A percentile compares a stretch with the other conserved stretches of the same genome.
Conservation (phyloP, 64 coral and sea anemone genomes). For the Orbicella faveolata region DNA sequence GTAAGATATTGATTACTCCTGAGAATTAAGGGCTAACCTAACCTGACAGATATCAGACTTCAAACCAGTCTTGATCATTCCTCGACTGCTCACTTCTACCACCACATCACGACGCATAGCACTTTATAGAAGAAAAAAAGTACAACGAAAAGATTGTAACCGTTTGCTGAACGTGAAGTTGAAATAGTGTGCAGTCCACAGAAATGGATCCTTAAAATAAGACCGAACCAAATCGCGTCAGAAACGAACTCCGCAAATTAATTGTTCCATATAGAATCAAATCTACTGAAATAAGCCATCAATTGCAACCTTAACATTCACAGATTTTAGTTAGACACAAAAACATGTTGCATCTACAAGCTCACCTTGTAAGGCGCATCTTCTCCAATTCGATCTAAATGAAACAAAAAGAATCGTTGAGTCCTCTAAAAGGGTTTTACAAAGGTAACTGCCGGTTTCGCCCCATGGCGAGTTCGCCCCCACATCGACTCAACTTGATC, state of each 20-base stretch:
- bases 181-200: no score
- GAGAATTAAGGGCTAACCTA: not conserved
- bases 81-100: conserved; percentile 69
- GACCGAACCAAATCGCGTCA: no score
- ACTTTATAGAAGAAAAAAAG: conserved; percentile 35
- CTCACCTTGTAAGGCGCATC: conserved; percentile 82
- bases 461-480: no score
- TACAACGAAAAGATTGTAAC: not conserved
- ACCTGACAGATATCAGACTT: conserved; percentile 93
- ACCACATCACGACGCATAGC: conserved; percentile 88
- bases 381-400: conserved; percentile 87
- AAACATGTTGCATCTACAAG: no score
- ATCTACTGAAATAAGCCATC: no score
- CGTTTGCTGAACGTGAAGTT: no score
- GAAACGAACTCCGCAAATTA: no score
- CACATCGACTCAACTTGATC: no score
- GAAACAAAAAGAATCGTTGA: not conserved
- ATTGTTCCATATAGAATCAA: no score
- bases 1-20: not conserved
- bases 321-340: no score
- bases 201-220: no score
- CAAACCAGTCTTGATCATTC: conserved; percentile 88
- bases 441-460: not conserved
- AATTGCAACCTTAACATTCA: no score
- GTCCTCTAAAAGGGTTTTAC: not conserved